Evolutionary conservation across 30 jellyfish, hydroid and myxozoan genomes (phyloP), one percentile per base, ranked within the genome.

Genomic region (Mastigias papua): DNA sequence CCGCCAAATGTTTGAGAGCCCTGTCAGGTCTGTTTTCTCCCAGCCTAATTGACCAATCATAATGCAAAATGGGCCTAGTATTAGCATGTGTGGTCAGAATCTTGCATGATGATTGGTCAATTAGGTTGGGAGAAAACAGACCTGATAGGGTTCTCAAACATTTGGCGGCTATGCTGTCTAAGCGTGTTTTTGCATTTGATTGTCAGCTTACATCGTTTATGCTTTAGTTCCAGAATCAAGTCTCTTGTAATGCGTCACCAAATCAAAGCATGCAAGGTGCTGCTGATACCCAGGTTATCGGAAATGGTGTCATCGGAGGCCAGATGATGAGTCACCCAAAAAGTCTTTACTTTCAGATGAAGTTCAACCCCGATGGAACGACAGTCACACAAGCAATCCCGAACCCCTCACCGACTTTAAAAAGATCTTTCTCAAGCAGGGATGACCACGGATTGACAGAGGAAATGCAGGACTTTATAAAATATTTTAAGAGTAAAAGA

Each of bases 401-500:
- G 13, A 67, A 69, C 48, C 83, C 88, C 0, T 50, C 82, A 0
- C 48, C 83, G 46, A 37, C 35, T 31, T 42, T 67, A 11, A 86
- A 86, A 30, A 80, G 97, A 37, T 78, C 97, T 17, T 62, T 84
- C 28, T 90, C 97, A 7, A 69, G 88, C 48, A 95, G 90, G 63
- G 97, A 95, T 26, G 99, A 95, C 70, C 87, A 82, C 66, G 96
- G 95, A 19, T 86, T 95, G 88, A 22, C 98, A 42, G 58, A 73
- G 34, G 99, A 90, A 10, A 95, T 95, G 97, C 97, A 84, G 54
- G 96, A 91, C 20, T 95, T 95, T 82, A 95, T 95, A 61, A 91
- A 74, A 48, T 94, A 73, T 33, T 95, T 95, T 82, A 95, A 95
- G 81, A 77, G 89, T 30, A 79, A 97, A 54, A 42, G 99, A 27